Base-by-base conservation (phyloP, 2,888 invertebrate species). In the Apamea anceps region DNA sequence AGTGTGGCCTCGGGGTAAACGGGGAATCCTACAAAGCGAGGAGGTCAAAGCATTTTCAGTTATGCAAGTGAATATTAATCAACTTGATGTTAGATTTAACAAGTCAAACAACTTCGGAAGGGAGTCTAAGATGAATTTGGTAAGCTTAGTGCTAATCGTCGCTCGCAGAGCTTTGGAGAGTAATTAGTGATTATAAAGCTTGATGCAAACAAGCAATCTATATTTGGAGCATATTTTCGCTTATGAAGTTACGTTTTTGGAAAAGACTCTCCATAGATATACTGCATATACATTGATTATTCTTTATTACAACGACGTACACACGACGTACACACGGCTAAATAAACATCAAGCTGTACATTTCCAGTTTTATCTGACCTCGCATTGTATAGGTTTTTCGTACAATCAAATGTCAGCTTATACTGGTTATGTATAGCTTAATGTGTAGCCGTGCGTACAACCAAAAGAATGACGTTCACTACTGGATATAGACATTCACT, bases 31-130 rank as follows among this genome's bases (percentile, higher is more conserved):
- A 54, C 45, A 63, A 83, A 83, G 67, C 15, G 37, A 28, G 65
- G 28, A 62, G 15, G 37, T 45, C 48, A 60, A 66, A 37, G 67
- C 62, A 25, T 60, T 71, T 68, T 28, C 68, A 78, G 68, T 63
- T 72, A 84, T 77, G 77, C 77, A 80, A 77, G 77, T 32, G 76
- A 80, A 87, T 87, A 75, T 87, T 80, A 87, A 85, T 87, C 62
- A 80, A 84, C 77, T 87, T 70, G 63, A 79, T 85, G 45, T 79
- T 48, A 67, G 72, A 72, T 77, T 87, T 80, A 80, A 80, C 45
- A 42, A 85, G 87, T 72, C 77, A 57, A 77, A 83, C 28, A 76
- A 85, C 42, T 74, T 83, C n/a, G 51, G 37, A 48, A 62, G n/a
- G 32, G 2, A 37, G 65, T 37, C 28, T 21, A 42, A n/a, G 45